These are phyloP conservation scores for Cygnus buccinator DNA, from an alignment of 2,113 vertebrate species.

Conservation along the genomic window DNA sequence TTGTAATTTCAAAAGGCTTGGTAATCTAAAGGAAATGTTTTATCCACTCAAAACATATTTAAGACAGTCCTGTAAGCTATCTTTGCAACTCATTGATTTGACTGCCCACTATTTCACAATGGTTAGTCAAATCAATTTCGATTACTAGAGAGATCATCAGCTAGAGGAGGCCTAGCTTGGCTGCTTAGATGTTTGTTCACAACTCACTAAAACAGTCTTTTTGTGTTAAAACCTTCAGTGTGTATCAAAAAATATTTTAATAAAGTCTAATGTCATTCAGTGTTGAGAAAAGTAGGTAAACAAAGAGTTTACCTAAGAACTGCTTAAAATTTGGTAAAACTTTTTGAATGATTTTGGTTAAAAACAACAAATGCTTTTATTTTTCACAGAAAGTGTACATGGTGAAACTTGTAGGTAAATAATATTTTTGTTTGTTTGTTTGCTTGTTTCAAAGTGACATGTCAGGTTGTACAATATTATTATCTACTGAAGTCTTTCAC, in stretches of 20 bases:
- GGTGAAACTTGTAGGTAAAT: not conserved
- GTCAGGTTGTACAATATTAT: not conserved
- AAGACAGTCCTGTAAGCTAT: not conserved
- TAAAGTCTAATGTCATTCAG: not conserved
- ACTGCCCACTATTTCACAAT: conserved; percentile 57
- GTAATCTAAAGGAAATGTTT: conserved; percentile 24
- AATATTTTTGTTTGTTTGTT: not conserved
- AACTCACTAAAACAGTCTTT: not conserved
- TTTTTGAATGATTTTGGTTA: not conserved
- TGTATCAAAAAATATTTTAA: not conserved
- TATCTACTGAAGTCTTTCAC: not conserved
- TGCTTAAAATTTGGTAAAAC: not conserved
- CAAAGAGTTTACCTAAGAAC: not conserved
- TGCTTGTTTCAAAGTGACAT: not conserved
- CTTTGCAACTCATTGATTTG: not conserved
- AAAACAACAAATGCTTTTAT: not conserved
- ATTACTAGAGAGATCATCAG: not conserved
- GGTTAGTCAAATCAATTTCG: not conserved
- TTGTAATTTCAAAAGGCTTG: not conserved
- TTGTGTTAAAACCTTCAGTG: not conserved
- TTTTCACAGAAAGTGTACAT: not conserved
- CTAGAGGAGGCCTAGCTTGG: not conserved
- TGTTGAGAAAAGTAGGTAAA: not conserved
- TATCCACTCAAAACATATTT: conserved; percentile 79
- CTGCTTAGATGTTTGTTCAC: not conserved